Evolutionary conservation across 2,113 vertebrate genomes (phyloP).

Genomic region (Lycaon pictus): DNA sequence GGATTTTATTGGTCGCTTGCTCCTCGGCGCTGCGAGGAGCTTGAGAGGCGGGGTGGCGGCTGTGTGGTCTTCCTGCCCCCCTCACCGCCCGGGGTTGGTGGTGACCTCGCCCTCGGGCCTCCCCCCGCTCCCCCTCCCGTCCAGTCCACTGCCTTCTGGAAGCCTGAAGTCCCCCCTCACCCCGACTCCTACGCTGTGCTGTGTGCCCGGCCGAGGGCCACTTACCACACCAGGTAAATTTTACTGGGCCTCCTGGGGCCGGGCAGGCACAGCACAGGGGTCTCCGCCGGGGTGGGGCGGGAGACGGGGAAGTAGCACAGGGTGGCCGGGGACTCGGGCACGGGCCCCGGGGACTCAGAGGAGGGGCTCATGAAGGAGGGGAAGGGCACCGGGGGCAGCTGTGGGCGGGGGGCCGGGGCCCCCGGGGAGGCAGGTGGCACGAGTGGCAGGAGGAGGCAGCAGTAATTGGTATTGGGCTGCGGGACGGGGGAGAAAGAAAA

Average conservation of each 20-base stretch:
- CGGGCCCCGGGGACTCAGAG: not conserved
- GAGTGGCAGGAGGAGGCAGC: constrained; percentile 76
- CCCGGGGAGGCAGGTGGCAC: not conserved
- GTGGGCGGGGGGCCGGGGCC: not conserved
- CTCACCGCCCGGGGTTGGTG: not conserved
- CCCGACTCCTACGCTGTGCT: not conserved
- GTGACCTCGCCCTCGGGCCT: not conserved
- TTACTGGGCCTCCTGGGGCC: constrained; percentile 70
- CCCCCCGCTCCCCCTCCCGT: not conserved
- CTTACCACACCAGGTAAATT: constrained; percentile 79
- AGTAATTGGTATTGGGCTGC: constrained; percentile 65
- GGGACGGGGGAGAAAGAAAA: constrained; percentile 74
- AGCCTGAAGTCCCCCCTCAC: not conserved
- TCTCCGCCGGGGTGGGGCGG: constrained; percentile 18
- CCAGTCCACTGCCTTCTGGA: constrained; percentile 42
- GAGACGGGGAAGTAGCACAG: constrained; percentile 79
- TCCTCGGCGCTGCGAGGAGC: not conserved
- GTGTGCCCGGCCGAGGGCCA: not conserved
- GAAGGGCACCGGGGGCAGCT: not conserved
- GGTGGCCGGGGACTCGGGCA: not conserved
- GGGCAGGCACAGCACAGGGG: constrained; percentile 64
- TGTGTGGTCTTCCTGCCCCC: constrained; percentile 50
- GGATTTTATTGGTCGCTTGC: constrained; percentile 67
- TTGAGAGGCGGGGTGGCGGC: not conserved
- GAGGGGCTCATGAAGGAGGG: not conserved